These are phyloP conservation scores for Siderastrea siderea DNA, from an alignment of 92 coral and sea anemone species.

Conservation along the genomic window DNA sequence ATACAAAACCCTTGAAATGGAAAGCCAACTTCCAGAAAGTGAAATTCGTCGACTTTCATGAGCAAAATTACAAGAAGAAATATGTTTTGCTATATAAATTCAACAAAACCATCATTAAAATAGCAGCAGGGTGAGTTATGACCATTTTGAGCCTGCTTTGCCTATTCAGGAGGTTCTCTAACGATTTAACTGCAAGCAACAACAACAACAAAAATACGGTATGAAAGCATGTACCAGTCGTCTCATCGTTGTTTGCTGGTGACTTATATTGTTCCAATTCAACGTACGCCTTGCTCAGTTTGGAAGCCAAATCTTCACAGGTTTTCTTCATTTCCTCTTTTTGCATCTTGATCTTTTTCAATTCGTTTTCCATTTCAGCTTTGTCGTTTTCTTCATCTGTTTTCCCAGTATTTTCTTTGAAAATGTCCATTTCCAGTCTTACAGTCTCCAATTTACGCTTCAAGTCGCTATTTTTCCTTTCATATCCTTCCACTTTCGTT, in stretches of 20 bases:
- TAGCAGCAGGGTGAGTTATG: no score
- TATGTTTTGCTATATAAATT: no score
- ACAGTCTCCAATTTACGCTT: not conserved
- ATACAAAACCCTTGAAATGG: no score
- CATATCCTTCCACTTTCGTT: slow-evolving; percentile 49
- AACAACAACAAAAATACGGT: not conserved
- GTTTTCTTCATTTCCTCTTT: slow-evolving; percentile 82
- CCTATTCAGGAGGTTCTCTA: no score
- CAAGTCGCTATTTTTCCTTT: slow-evolving; percentile 41
- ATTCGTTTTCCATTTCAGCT: slow-evolving; percentile 67
- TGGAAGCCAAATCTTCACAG: slow-evolving; percentile 86
- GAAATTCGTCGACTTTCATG: no score
- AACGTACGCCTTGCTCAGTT: slow-evolving; percentile 79
- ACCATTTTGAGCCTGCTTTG: no score
- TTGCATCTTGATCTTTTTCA: slow-evolving; percentile 65
- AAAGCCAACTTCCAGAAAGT: no score
- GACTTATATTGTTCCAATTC: slow-evolving; percentile 70
- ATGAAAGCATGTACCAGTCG: slow-evolving; percentile 12
- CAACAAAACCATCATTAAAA: no score
- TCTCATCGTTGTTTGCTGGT: not conserved
- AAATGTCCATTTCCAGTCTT: not conserved
- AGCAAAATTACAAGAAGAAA: no score
- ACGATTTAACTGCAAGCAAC: no score
- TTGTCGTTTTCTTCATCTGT: slow-evolving; percentile 24
- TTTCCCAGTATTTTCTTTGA: slow-evolving; percentile 2